These are phyloP conservation scores for Seira sanloemensis DNA, from an alignment of 2,888 invertebrate genomes.

Conservation along the genomic window DNA sequence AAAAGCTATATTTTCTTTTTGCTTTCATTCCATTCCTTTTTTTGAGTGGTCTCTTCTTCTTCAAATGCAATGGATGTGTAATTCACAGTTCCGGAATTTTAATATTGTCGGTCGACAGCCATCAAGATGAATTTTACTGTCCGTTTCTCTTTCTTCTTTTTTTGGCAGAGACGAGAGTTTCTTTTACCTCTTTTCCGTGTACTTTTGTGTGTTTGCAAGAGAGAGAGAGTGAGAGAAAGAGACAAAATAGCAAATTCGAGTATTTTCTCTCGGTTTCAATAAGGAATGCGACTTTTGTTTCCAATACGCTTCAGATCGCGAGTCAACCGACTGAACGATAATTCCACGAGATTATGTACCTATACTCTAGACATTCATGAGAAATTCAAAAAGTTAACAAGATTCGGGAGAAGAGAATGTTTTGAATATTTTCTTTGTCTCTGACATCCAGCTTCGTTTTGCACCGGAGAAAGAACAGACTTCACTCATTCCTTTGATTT, in stretches of 20 bases:
- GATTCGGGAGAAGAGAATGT: constrained; percentile 42
- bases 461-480: no score
- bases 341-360: constrained; percentile 9
- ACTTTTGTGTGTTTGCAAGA: no score
- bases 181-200: constrained; percentile 12
- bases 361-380: not conserved
- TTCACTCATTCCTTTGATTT: not conserved
- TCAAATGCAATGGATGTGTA: constrained; percentile 65
- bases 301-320: not conserved
- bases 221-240: no score
- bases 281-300: constrained; percentile 32
- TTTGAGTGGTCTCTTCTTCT: constrained; percentile 54
- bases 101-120: constrained; percentile 67
- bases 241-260: constrained; percentile 10
- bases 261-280: constrained; percentile 32
- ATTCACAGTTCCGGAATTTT: constrained; percentile 70
- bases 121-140: constrained; percentile 66
- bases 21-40: constrained; percentile 29
- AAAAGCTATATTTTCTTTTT: constrained; percentile 4
- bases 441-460: no score
- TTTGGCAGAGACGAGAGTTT: not conserved
- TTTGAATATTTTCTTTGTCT: constrained; percentile 30
- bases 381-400: constrained; percentile 25
- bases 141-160: constrained; percentile 48
- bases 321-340: constrained; percentile 8